phyloP scores from a whole-genome alignment of 30 jellyfish, hydroid and myxozoan species.

The Clytia hemisphaerica region DNA sequence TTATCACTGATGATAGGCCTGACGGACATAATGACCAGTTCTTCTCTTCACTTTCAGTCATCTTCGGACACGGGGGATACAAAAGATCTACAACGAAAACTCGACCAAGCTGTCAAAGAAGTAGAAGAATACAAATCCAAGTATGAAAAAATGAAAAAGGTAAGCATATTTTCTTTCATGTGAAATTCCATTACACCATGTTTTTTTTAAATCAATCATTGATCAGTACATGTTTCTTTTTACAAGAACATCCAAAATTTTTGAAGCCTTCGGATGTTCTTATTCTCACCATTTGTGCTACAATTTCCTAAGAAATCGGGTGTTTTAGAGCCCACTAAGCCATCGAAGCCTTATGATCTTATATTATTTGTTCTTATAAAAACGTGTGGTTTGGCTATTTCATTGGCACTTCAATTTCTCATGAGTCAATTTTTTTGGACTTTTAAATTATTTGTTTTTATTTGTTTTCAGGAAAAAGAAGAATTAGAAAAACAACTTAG shows the following conservation, averaged over 20 bases:
- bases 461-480: conserved; percentile 61
- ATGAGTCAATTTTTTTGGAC: neutral
- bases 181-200: neutral
- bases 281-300: no score
- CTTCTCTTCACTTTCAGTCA: conserved; percentile 46
- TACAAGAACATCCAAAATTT: no score
- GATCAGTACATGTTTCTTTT: no score
- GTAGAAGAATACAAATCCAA: conserved; percentile 79
- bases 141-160: conserved; percentile 61
- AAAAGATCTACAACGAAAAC: conserved; percentile 68
- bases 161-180: conserved; percentile 1
- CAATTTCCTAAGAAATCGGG: no score
- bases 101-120: conserved; percentile 73
- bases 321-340: no score
- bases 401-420: neutral
- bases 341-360: no score
- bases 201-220: neutral
- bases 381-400: neutral
- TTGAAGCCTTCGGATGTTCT: no score
- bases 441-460: neutral
- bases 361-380: no score
- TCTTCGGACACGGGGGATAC: conserved; percentile 73
- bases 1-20: no score
- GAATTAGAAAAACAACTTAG: conserved; percentile 49
- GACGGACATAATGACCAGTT: no score